Conservation (phyloP, 64 coral and sea anemone genomes). For the Montipora sp. region DNA sequence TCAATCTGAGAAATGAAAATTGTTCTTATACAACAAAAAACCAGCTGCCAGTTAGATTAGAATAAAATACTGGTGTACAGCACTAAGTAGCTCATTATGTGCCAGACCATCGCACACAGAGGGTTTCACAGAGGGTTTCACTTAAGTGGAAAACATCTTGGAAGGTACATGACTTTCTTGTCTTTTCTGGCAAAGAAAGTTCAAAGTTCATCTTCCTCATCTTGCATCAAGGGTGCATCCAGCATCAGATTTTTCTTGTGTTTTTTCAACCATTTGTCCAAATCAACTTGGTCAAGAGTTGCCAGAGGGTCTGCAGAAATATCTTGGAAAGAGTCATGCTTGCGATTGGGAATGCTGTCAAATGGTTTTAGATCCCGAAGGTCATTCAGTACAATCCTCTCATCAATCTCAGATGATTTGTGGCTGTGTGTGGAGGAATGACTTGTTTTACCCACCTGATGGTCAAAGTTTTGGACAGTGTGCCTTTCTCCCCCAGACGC, state of each 20-base stretch:
- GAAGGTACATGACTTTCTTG: too few relatives aligned
- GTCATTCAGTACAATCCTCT: slow-evolving; percentile 12
- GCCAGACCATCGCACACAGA: not conserved
- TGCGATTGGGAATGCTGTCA: not conserved
- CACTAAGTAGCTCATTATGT: slow-evolving; percentile 6
- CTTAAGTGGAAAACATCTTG: too few relatives aligned
- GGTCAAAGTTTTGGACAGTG: slow-evolving; percentile 55
- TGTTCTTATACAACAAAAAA: slow-evolving; percentile 40
- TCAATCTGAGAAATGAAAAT: slow-evolving; percentile 31
- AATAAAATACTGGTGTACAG: slow-evolving; percentile 49
- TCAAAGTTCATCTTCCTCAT: too few relatives aligned
- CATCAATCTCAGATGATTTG: slow-evolving; percentile 4
- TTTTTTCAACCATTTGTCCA: slow-evolving; percentile 25
- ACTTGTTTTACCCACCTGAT: not conserved
- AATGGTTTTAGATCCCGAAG: slow-evolving; percentile 42
- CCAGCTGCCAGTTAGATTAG: slow-evolving; percentile 23
- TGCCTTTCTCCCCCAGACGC: slow-evolving; percentile 24
- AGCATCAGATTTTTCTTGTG: slow-evolving; percentile 10
- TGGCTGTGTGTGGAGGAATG: slow-evolving; percentile 8
- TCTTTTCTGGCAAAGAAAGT: too few relatives aligned
- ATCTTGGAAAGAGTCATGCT: slow-evolving; percentile 28
- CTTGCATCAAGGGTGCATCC: not conserved
- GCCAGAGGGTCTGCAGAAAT: not conserved
- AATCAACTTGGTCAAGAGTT: slow-evolving; percentile 16
- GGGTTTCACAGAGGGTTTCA: not conserved